Conservation (phyloP, 2,888 invertebrate genomes). For the Drosophila recens region DNA sequence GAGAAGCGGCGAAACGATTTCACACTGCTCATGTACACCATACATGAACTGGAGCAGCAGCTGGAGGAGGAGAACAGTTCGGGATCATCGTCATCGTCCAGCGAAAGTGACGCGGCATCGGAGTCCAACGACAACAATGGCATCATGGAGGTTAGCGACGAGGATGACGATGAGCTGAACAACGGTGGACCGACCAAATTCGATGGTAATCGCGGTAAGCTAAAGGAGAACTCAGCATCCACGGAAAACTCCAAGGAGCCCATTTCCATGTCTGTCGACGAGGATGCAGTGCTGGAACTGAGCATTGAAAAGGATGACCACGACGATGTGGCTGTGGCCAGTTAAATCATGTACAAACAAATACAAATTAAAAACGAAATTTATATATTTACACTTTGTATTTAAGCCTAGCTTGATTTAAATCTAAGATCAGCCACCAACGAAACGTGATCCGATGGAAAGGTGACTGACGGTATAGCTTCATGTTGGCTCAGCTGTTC, state of each 20-base stretch:
- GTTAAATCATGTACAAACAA: constrained; percentile 31
- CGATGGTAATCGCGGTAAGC: constrained; percentile 45
- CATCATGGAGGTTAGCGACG: constrained; percentile 78
- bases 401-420: constrained; percentile 37
- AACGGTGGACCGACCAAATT: constrained; percentile 54
- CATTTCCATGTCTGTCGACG: constrained; percentile 78
- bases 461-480: constrained; percentile 94
- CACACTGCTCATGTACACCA: constrained; percentile 93
- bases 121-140: constrained; percentile 60
- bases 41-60: constrained; percentile 93
- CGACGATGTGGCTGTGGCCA: constrained; percentile 68
- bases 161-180: constrained; percentile 69
- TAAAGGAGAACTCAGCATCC: constrained; percentile 62
- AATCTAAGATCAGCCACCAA: constrained; percentile 91
- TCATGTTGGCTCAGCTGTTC: constrained; percentile 90
- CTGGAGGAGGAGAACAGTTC: constrained; percentile 89
- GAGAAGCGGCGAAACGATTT: constrained; percentile 95
- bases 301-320: constrained; percentile 82
- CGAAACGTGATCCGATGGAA: constrained; percentile 97
- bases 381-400: constrained; percentile 20
- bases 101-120: constrained; percentile 54
- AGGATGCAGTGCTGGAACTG: constrained; percentile 81
- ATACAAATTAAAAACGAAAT: constrained; percentile 8
- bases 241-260: constrained; percentile 73
- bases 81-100: constrained; percentile 85